Evolutionary conservation across 2,797 vertebrate species (phyloP).

Genomic region (Dallia pectoralis): DNA sequence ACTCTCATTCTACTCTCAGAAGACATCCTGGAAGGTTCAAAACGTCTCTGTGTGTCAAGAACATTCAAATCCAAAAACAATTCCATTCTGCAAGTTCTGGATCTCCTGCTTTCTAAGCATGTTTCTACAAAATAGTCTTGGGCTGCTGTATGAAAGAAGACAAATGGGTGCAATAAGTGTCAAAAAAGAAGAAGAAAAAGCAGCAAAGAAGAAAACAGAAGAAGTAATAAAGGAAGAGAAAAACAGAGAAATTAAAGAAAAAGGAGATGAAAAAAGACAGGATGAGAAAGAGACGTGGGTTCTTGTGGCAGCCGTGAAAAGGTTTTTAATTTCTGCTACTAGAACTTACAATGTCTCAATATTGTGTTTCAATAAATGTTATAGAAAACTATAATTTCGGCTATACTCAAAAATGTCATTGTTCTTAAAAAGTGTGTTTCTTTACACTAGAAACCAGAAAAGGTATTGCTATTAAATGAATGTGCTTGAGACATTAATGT

Average conservation of each 20-base stretch:
- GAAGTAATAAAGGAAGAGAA: background rate
- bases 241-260: background rate
- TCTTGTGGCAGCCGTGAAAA: background rate
- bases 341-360: background rate
- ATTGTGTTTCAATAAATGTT: background rate
- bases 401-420: background rate
- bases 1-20: background rate
- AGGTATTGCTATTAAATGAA: background rate
- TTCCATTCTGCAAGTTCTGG: background rate
- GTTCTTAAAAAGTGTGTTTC: background rate
- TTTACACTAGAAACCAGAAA: background rate
- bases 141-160: background rate
- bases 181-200: background rate
- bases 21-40: slow-evolving; percentile 28
- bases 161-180: background rate
- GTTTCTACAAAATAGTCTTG: background rate
- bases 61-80: background rate
- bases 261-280: background rate
- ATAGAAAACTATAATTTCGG: background rate
- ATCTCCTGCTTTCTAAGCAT: background rate
- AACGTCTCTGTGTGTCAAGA: slow-evolving; percentile 20
- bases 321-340: background rate
- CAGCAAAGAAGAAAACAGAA: background rate
- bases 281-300: background rate
- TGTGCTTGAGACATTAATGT: slow-evolving; percentile 12